Conservation (phyloP, 2,113 vertebrate species). For the Lichenostomus cassidix region DNA sequence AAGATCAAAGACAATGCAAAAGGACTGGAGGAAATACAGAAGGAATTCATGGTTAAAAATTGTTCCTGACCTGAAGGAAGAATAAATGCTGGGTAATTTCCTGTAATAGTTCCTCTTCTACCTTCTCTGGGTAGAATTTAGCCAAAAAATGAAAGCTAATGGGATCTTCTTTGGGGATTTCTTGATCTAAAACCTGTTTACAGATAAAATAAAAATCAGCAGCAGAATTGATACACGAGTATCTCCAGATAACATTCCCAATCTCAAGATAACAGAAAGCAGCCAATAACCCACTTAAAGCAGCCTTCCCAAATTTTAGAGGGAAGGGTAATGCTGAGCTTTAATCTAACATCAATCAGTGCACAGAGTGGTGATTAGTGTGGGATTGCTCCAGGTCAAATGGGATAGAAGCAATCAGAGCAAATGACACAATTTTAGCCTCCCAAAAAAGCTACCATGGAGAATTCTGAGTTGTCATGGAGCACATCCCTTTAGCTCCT, state of each 20-base stretch:
- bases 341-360: background rate
- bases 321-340: background rate
- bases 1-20: background rate
- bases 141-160: constrained; percentile 89
- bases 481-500: background rate
- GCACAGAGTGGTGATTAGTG: background rate
- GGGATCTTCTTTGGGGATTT: constrained; percentile 91
- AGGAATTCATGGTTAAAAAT: background rate
- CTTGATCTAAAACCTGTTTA: constrained; percentile 88
- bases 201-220: constrained; percentile 9
- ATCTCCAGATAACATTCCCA: background rate
- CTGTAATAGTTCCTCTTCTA: constrained; percentile 91
- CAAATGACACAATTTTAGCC: background rate
- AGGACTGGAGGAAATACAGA: background rate
- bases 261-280: background rate
- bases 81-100: constrained; percentile 95
- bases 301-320: background rate
- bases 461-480: background rate
- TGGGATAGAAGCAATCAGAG: background rate
- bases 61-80: constrained; percentile 87
- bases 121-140: constrained; percentile 94
- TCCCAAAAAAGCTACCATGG: background rate
- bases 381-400: background rate
- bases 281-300: background rate
- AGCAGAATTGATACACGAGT: background rate